Evolutionary conservation across 2,113 vertebrate species (phyloP).

Genomic region (Cathartes aura): DNA sequence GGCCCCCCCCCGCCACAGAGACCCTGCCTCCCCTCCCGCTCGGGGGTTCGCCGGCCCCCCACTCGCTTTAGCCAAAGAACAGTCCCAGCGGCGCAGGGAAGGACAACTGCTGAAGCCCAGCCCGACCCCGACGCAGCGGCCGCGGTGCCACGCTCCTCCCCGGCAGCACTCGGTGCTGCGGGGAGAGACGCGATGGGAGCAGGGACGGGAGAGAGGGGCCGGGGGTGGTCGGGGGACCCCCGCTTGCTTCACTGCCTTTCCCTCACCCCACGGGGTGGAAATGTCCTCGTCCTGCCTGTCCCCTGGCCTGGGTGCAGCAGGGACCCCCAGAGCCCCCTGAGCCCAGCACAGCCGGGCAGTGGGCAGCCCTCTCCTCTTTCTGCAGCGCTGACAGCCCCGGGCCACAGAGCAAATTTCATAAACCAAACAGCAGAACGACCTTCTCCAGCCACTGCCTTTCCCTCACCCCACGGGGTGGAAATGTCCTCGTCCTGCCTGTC

Average conservation of each 20-base stretch:
- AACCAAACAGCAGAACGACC: background rate
- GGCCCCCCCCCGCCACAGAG: background rate
- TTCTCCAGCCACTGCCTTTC: too few relatives aligned
- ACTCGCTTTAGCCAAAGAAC: background rate
- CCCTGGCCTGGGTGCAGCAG: background rate
- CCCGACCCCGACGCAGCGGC: accelerated
- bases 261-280: background rate
- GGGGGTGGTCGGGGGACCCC: accelerated
- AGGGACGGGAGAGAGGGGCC: background rate
- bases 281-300: background rate
- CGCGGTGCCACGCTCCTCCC: accelerated
- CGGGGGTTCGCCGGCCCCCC: background rate
- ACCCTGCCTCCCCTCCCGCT: background rate
- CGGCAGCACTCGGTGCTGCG: accelerated
- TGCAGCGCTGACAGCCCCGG: background rate
- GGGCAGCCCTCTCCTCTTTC: background rate
- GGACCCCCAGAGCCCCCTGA: background rate
- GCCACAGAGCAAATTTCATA: accelerated
- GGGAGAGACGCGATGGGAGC: background rate
- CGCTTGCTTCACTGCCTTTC: background rate
- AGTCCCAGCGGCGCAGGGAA: accelerated
- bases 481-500: background rate
- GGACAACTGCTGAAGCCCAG: background rate
- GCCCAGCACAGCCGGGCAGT: background rate
- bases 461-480: background rate